Evolutionary conservation across 2,888 invertebrate species (phyloP), one percentile per base, ranked within the genome.

Genomic region (Archaeoteleia sp.): DNA sequence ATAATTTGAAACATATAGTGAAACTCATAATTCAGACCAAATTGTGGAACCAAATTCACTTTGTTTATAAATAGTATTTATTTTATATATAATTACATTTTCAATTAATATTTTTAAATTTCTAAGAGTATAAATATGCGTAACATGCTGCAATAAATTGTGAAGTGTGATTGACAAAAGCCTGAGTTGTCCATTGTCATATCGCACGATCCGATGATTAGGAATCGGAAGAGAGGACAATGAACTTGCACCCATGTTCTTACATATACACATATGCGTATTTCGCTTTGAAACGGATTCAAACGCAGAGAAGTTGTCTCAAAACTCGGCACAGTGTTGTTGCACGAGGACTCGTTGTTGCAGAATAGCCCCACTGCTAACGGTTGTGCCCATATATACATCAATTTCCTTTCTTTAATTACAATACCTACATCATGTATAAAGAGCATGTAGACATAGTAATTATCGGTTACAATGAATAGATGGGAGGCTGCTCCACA

Each of bases 391-490:
- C 45, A 13, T 48, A 13, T 10, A 60, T 15, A 30, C 62, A 48
- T 55, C 43, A 49, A 57, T 63, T 72, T 72, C 79, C 73, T 80
- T 82, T 79, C 78, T 79, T 79, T 80, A 82, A 80, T 80, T 79
- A 81, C 79, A 79, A 81, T 80, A 76, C 78, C 58, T 58, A 62
- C 51, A 65, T 67, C 62, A 73, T 67, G 68, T 67, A 71, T 66
- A 73, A 71, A 68, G 70, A 73, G 73, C 71, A 60, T 68, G 68
- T 78, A 76, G 81, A 78, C 78, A 71, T 72, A 69, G 76, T 82
- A 82, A 82, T 82, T 81, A 79, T 78, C 79, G 77, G 79, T 80
- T 80, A 77, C 77, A 78, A 75, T 77, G 74, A 78, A 75, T 71
- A 72, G 66, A 54, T 39, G 71, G 72, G 67, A 45, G 63, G 58